A percentile compares a stretch with the other conserved stretches of the same genome.
Conservation (phyloP, 1,140 invertebrate genomes). For the Kradibia gibbosae region DNA sequence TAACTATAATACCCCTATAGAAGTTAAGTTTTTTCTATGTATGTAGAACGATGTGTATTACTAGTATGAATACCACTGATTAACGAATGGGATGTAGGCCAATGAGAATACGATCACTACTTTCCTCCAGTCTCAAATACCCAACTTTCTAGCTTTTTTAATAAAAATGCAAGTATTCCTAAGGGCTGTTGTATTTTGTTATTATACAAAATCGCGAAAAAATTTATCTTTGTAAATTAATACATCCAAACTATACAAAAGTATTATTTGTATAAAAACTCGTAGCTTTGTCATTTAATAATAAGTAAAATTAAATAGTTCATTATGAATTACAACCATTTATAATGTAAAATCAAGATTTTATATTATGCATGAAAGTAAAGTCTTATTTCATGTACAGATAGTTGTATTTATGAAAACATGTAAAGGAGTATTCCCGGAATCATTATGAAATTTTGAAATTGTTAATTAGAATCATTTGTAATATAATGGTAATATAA, state of each 20-base stretch:
- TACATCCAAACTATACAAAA: neutral
- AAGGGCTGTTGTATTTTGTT: neutral
- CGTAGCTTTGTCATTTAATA: too few species aligned
- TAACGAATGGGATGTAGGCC: conserved; percentile 25
- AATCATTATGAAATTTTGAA: too few species aligned
- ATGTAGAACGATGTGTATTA: neutral
- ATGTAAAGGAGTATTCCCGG: too few species aligned
- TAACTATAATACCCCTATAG: neutral
- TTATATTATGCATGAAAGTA: too few species aligned
- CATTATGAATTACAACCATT: too few species aligned
- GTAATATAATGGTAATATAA: too few species aligned
- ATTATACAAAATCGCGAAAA: conserved; percentile 13
- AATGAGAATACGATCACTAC: conserved; percentile 35
- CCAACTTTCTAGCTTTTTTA: conserved; percentile 37
- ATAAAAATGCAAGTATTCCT: conserved; percentile 26
- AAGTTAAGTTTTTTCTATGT: neutral
- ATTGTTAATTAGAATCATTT: too few species aligned
- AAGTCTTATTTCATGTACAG: too few species aligned
- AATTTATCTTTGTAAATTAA: neutral
- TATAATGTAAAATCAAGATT: too few species aligned
- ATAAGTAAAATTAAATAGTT: too few species aligned
- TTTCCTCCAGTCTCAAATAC: conserved; percentile 18
- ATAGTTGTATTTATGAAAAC: too few species aligned
- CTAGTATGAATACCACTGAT: conserved; percentile 9
- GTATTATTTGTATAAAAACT: neutral